phyloP scores from a whole-genome alignment of 1,140 invertebrate species.

The Brachionus calyciflorus region DNA sequence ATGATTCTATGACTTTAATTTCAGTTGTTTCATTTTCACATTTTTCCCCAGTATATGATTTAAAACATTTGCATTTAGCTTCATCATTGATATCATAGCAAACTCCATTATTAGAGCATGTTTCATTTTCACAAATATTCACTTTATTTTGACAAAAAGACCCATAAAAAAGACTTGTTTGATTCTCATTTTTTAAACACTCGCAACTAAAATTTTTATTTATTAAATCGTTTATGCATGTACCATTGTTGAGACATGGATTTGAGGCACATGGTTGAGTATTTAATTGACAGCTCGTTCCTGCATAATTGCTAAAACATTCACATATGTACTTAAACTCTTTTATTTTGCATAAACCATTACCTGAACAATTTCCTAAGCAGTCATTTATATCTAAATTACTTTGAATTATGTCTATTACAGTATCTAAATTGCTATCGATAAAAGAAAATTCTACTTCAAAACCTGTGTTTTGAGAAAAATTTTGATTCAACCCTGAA shows the following conservation, averaged over 20 bases:
- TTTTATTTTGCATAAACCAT: no score
- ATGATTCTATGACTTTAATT: neutral
- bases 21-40: constrained; percentile 12
- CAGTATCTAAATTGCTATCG: no score
- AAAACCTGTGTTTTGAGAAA: no score
- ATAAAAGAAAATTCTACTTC: no score
- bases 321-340: neutral
- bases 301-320: neutral
- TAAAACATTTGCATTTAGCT: constrained; percentile 24
- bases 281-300: neutral
- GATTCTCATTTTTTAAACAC: neutral
- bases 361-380: no score
- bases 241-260: constrained; percentile 38
- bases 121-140: constrained; percentile 12
- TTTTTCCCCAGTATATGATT: neutral
- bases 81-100: neutral
- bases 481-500: no score
- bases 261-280: neutral
- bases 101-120: constrained; percentile 30
- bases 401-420: no score
- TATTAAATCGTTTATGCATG: neutral
- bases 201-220: neutral
- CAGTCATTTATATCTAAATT: no score
- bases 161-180: neutral
- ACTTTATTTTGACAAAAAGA: neutral